Evolutionary conservation across 2,888 invertebrate genomes (phyloP).

Genomic region (Thecocarcelia acutangulata): DNA sequence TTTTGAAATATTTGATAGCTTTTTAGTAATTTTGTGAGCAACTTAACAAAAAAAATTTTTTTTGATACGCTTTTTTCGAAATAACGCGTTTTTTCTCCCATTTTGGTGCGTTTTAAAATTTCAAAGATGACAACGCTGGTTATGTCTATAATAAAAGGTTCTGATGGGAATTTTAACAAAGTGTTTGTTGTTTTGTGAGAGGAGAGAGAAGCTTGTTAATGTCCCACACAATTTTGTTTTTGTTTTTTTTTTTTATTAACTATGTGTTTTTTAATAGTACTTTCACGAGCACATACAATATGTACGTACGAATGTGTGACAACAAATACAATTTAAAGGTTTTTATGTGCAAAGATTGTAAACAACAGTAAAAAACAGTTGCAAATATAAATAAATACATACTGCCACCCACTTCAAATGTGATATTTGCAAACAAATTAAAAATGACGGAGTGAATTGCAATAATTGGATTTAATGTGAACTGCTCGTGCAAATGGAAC

Average conservation of each 20-base stretch:
- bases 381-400: conserved; percentile 13
- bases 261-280: not conserved
- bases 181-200: not conserved
- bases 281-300: not conserved
- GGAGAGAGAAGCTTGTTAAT: too few species aligned
- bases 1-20: too few species aligned
- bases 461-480: conserved; percentile 46
- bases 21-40: too few species aligned
- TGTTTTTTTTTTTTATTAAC: too few species aligned
- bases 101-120: too few species aligned
- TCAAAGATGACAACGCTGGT: too few species aligned
- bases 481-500: not conserved
- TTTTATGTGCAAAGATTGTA: not conserved
- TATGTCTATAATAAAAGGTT: too few species aligned
- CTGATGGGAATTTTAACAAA: too few species aligned
- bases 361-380: conserved; percentile 13
- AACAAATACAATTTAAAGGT: not conserved
- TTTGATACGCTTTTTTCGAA: too few species aligned
- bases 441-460: conserved; percentile 1
- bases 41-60: too few species aligned
- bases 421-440: conserved; percentile 28
- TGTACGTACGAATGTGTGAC: too few species aligned
- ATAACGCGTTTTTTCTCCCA: too few species aligned
- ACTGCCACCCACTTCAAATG: conserved; percentile 28
- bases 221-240: conserved; percentile 43